These are phyloP conservation scores for Pachyuromys duprasi DNA, from an alignment of 2,797 vertebrate species.

Conservation along the genomic window DNA sequence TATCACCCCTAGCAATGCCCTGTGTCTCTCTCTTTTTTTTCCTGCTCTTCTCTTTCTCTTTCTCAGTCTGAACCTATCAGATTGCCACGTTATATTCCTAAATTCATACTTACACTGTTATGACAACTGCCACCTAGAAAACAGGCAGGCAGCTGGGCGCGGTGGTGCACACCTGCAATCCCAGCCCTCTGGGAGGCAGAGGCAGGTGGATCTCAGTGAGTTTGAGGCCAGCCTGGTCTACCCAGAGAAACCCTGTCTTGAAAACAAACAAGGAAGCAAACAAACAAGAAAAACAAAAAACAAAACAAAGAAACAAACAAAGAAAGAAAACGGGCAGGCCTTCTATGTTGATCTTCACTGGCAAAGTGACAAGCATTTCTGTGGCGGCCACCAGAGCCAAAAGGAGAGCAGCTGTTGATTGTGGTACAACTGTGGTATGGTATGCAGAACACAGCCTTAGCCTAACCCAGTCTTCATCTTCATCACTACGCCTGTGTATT, in stretches of 20 bases:
- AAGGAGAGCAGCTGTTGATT: constrained; percentile 94
- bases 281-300: too few species aligned
- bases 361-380: constrained; percentile 93
- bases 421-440: constrained; percentile 92
- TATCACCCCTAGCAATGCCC: not conserved
- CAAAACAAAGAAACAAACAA: too few species aligned
- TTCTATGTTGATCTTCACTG: constrained; percentile 91
- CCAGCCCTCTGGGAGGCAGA: too few species aligned
- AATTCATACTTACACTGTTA: not conserved
- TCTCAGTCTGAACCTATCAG: not conserved
- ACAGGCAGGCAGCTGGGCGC: constrained; percentile 85
- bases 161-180: too few species aligned
- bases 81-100: not conserved
- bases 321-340: constrained; percentile 87
- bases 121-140: constrained; percentile 85
- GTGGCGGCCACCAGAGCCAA: constrained; percentile 93
- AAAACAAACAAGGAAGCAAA: too few species aligned
- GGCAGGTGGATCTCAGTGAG: too few species aligned
- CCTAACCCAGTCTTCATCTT: constrained; percentile 85
- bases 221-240: too few species aligned
- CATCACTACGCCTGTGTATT: constrained; percentile 83
- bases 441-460: constrained; percentile 88
- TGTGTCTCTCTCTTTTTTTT: not conserved
- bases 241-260: too few species aligned
- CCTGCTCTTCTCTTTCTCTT: not conserved